Evolutionary conservation across 2,888 invertebrate genomes (phyloP), one percentile per base, ranked within the genome.

Genomic region (Sipha maydis): DNA sequence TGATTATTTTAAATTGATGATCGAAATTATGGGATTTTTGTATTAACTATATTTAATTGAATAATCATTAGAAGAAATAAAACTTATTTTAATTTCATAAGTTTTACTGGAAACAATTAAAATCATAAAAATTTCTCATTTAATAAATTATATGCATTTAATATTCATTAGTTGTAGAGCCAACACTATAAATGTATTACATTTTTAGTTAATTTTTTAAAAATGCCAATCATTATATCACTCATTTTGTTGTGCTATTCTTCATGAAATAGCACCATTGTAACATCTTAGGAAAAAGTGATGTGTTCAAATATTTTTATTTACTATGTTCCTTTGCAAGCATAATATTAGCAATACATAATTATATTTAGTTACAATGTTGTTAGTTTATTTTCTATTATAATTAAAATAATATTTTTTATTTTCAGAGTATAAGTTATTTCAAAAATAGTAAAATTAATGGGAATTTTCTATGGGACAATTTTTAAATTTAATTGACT

Each of bases 281-380:
- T n/a, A 48, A 84, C 76, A 84, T 38, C 56, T 5, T 76, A 75
- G 11, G 54, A 8, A 77, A 77, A 78, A 77, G 77, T 69, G 48
- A 85, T 85, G 85, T 85, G 85, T 85, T 85, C 77, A 78, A 77
- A 78, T 69, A 48, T 69, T 69, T 54, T 85, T 48, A 54, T 78
- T 85, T 78, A 69, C 34, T 19, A 69, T 69, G 85, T 85, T 85
- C 85, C 85, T 85, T 85, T 69, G n/a, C 34, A 85, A 54, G 41
- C 69, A 78, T 78, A 85, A 78, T 78, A 85, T 85, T 85, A 85
- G 85, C 85, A 85, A 85, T 85, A 78, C 61, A 76, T 84, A 25
- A 83, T 75, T 56, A 67, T 69, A 78, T 78, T 78, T 69, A 85
- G 31, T 85, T 85, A 76, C 61, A 76, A 78, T 85, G 69, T 69